A percentile compares a stretch with the other conserved stretches of the same genome.
These are phyloP conservation scores for Lagenorhynchus albirostris DNA, from an alignment of 2,113 vertebrate species.

Conservation along the genomic window DNA sequence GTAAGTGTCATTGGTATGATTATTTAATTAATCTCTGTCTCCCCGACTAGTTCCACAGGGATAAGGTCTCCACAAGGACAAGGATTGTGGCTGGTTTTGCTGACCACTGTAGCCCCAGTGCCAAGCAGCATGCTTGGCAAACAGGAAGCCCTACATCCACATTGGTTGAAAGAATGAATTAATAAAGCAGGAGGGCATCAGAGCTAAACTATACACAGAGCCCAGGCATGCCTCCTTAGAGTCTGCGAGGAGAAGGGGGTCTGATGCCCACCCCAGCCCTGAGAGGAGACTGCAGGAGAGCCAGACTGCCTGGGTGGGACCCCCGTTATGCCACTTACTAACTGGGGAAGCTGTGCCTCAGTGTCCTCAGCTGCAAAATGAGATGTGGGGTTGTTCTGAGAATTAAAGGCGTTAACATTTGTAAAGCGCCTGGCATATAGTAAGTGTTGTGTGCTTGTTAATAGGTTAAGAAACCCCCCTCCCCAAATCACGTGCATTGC, in stretches of 20 bases:
- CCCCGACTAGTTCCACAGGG: background rate
- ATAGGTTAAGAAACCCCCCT: background rate
- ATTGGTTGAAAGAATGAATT: background rate
- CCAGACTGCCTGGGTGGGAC: background rate
- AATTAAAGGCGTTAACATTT: background rate
- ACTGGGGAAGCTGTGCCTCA: background rate
- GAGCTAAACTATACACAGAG: background rate
- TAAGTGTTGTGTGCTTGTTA: background rate
- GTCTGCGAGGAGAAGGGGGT: fast-evolving
- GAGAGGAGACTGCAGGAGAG: background rate
- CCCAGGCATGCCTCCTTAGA: background rate
- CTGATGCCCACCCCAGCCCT: background rate
- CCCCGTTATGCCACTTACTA: background rate
- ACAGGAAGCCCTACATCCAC: background rate
- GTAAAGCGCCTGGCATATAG: background rate
- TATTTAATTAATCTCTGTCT: background rate
- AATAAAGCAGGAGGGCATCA: background rate
- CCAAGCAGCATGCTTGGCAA: background rate
- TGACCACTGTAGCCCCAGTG: fast-evolving
- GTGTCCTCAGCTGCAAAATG: background rate
- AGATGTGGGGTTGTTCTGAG: background rate
- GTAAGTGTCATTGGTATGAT: fast-evolving
- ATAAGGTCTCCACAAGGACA: background rate
- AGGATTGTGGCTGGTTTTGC: background rate
- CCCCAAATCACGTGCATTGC: background rate